Evolutionary conservation across 2,888 invertebrate species (phyloP).

Genomic region (Stramonita haemastoma): DNA sequence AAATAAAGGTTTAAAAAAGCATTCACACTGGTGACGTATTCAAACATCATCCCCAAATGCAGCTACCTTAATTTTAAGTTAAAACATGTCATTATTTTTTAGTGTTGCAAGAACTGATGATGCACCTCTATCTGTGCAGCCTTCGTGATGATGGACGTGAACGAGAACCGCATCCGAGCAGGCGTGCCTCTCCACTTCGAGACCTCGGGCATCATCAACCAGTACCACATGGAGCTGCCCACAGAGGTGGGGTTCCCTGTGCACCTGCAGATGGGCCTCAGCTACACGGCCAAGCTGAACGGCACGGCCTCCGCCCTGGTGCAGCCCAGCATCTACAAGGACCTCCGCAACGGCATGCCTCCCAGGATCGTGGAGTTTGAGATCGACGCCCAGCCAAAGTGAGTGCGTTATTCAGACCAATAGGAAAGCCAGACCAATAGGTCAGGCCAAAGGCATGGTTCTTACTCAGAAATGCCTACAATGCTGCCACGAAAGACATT

Average conservation of each 20-base stretch:
- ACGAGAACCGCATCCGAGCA: neutral
- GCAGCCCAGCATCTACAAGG: neutral
- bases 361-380: neutral
- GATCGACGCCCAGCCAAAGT: neutral
- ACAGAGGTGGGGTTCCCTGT: slow-evolving; percentile 22
- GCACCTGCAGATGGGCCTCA: slow-evolving; percentile 26
- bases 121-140: neutral
- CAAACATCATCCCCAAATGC: no score
- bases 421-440: no score
- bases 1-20: no score
- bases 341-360: neutral
- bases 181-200: neutral
- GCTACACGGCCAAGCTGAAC: neutral
- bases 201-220: neutral
- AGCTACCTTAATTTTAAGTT: no score
- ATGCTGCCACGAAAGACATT: no score
- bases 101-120: neutral
- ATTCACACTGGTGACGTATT: no score
- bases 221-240: slow-evolving; percentile 28
- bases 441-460: no score
- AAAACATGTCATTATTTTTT: no score
- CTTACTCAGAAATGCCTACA: no score
- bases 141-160: neutral
- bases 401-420: neutral
- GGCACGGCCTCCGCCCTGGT: neutral